phyloP scores from a whole-genome alignment of 2,797 vertebrate genomes.

The Xenopus petersii region DNA sequence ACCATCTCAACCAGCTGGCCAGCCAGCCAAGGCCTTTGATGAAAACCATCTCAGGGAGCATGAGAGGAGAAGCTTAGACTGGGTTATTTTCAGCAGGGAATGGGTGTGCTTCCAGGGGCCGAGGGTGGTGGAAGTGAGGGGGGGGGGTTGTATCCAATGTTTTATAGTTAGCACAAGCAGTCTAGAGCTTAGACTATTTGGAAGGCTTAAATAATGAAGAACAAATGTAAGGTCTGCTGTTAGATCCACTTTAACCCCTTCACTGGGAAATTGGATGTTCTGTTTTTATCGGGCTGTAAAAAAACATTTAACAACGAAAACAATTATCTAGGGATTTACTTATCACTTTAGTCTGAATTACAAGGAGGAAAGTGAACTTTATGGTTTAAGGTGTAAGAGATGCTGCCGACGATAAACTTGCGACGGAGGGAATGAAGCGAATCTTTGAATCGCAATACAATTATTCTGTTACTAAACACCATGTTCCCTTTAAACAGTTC shows the following conservation, averaged over 20 bases:
- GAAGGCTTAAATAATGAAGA: slow-evolving; percentile 52
- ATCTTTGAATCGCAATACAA: too few species aligned
- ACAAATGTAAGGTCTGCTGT: slow-evolving; percentile 57
- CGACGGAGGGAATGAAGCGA: too few species aligned
- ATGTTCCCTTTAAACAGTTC: too few species aligned
- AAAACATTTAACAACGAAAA: too few species aligned
- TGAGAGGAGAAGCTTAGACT: slow-evolving; percentile 19
- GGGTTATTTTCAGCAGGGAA: slow-evolving; percentile 36
- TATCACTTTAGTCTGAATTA: too few species aligned
- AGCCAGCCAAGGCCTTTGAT: slow-evolving; percentile 16
- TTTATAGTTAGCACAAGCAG: slow-evolving; percentile 41
- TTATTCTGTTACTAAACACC: too few species aligned
- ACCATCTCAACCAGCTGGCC: not conserved
- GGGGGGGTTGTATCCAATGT: slow-evolving; percentile 3
- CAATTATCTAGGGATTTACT: too few species aligned
- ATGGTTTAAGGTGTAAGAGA: too few species aligned
- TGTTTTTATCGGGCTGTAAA: too few species aligned
- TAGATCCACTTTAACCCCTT: slow-evolving; percentile 30
- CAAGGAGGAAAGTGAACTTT: too few species aligned
- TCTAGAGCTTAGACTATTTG: slow-evolving; percentile 22
- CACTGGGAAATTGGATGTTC: too few species aligned
- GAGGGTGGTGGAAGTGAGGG: slow-evolving; percentile 1
- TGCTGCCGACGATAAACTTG: too few species aligned
- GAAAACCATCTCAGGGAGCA: slow-evolving; percentile 15
- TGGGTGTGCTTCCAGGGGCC: slow-evolving; percentile 2